phyloP scores from a whole-genome alignment of 1,140 invertebrate genomes.

The Zophobas morio region DNA sequence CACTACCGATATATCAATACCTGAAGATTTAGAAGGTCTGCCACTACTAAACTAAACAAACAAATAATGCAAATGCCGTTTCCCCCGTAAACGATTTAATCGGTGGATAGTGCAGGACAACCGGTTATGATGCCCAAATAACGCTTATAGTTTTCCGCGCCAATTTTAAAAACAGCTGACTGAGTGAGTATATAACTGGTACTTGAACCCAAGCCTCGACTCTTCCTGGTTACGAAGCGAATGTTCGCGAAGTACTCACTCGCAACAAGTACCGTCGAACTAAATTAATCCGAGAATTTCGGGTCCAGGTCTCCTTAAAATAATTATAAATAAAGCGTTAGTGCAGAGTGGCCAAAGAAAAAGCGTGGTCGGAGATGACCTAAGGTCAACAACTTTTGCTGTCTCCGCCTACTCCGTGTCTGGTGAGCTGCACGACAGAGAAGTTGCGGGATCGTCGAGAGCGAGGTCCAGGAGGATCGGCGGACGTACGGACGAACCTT shows the following conservation, averaged over 20 bases:
- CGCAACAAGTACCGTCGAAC: too few relatives aligned
- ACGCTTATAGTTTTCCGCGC: too few relatives aligned
- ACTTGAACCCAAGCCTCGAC: too few relatives aligned
- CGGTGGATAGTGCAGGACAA: too few relatives aligned
- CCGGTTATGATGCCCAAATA: too few relatives aligned
- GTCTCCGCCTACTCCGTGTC: slow-evolving; percentile 66
- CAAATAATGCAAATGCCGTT: slow-evolving; percentile 43
- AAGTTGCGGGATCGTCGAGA: slow-evolving; percentile 49
- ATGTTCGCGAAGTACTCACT: too few relatives aligned
- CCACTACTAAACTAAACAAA: slow-evolving; percentile 52
- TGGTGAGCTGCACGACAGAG: slow-evolving; percentile 62
- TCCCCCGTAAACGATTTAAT: too few relatives aligned
- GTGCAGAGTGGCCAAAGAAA: slow-evolving; percentile 50
- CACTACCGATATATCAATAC: not conserved
- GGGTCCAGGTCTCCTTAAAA: slow-evolving; percentile 4
- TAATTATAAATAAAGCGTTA: slow-evolving; percentile 59
- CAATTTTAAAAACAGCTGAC: too few relatives aligned
- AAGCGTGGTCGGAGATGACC: slow-evolving; percentile 62
- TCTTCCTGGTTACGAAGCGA: too few relatives aligned
- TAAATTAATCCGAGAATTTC: too few relatives aligned
- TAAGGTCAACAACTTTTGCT: slow-evolving; percentile 67
- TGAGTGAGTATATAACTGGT: too few relatives aligned
- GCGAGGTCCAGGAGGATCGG: slow-evolving; percentile 48
- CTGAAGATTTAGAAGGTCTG: not conserved
- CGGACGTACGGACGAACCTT: slow-evolving; percentile 35